Percentiles rank a stretch among this genome's conserved stretches.
phyloP scores from a whole-genome alignment of 2,888 invertebrate species.

The Pristionchus entomophagus region DNA sequence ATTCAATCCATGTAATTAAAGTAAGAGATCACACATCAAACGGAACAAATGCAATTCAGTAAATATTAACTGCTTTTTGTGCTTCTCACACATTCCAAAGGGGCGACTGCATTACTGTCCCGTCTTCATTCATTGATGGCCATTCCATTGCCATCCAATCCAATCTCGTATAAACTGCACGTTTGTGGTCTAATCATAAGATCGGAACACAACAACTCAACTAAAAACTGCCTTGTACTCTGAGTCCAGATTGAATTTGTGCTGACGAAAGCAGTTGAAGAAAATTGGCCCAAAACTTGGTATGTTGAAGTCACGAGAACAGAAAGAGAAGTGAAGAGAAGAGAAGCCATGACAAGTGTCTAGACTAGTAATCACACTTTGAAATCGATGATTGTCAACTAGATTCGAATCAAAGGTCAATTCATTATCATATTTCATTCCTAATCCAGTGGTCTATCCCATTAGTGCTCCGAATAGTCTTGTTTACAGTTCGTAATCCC shows the following conservation, averaged over 20 bases:
- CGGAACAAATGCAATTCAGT: background rate
- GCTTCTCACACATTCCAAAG: background rate
- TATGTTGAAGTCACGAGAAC: too few species aligned
- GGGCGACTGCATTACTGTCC: background rate
- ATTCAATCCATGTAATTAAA: background rate
- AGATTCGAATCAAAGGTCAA: background rate
- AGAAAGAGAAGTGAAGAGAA: too few species aligned
- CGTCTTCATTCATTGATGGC: too few species aligned
- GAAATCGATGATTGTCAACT: background rate
- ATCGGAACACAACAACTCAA: constrained; percentile 1
- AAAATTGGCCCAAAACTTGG: constrained; percentile 20
- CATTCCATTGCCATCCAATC: background rate
- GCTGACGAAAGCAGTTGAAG: constrained; percentile 30
- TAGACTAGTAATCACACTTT: background rate
- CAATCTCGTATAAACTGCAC: background rate
- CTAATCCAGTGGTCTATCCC: background rate
- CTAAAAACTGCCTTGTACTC: constrained; percentile 14
- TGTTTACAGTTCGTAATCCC: constrained; percentile 19
- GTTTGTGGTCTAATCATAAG: background rate
- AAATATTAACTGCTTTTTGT: constrained; percentile 21
- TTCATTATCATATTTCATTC: background rate
- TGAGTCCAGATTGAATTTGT: constrained; percentile 30
- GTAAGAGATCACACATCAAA: constrained; percentile 15
- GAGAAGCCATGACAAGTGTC: background rate
- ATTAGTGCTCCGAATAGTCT: background rate